Base-by-base conservation (phyloP, 2,797 vertebrate species). In the Paguma larvata region DNA sequence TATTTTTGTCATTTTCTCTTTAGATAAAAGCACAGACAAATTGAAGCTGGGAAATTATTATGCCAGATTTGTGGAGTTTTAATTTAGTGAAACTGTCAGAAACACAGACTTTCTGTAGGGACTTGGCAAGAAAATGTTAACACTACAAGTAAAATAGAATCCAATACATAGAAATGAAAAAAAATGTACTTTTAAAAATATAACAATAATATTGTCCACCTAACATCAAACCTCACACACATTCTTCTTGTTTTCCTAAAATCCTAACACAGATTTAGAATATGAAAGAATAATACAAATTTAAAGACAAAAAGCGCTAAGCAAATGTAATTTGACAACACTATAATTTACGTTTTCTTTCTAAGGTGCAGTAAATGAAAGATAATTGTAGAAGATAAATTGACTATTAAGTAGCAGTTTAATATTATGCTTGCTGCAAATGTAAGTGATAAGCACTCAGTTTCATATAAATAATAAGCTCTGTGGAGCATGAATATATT, bases 51-150 rank as follows among this genome's bases (percentile, higher is more conserved):
- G 92, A 88, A 48, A 97, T 97, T 73, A 92, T 68, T 91, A 82
- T 95, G 96, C 97, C 92, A 97, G 67, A 91, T 96, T 92, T 97
- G 93, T 95, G 92, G 92, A 92, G 56, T 85, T 98, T 97, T 93
- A 97, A 98, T 98, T 98, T 94, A 98, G 97, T 94, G 70, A 97
- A 98, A 98, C 96, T 98, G 97, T 98, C 96, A 98, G 89, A 73
- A 97, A 98, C 94, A 95, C 92, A 98, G 97, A 96, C 77, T 97
- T 96, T 98, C 97, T 94, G 56, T 46, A 97, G 95, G 87, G 97
- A 18, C 4, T 67, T 97, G 98, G 95, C 96, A 98, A 96, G 96
- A 98, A 97, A 95, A 98, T 97, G 97, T 97, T 98, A 98, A 98
- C 97, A 97, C 23, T 86, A 95, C 95, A 98, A 96, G 41, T 70